These are phyloP conservation scores for Anguilla anguilla DNA, from an alignment of 2,797 vertebrate species.

Conservation along the genomic window DNA sequence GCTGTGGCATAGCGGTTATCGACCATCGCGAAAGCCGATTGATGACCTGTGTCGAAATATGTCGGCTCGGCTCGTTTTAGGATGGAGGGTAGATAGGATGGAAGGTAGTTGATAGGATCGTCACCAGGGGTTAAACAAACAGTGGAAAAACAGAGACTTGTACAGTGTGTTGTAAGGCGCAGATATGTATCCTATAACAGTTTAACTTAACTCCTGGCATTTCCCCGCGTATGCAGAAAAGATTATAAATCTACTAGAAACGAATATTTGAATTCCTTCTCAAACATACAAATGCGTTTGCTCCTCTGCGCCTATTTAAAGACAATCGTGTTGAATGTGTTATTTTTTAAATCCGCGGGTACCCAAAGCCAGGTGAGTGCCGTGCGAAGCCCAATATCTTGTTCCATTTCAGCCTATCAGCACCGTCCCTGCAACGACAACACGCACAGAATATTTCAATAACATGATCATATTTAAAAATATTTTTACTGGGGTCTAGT, in stretches of 20 bases:
- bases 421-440: not conserved
- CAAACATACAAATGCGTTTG: too few relatives aligned
- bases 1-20: slow-evolving; percentile 98
- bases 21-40: slow-evolving; percentile 69
- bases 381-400: not conserved
- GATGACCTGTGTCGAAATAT: not conserved
- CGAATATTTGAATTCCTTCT: not conserved
- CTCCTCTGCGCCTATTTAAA: not conserved
- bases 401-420: not conserved
- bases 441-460: not conserved
- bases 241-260: not conserved
- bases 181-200: not conserved
- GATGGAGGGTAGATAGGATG: not conserved
- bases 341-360: not conserved
- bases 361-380: not conserved
- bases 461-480: not conserved
- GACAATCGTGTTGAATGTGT: not conserved
- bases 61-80: not conserved
- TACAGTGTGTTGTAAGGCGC: not conserved
- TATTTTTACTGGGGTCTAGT: too few relatives aligned
- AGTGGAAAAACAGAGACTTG: not conserved
- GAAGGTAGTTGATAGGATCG: slow-evolving; percentile 70
- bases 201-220: not conserved
- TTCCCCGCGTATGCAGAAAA: not conserved
- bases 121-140: slow-evolving; percentile 71